These are phyloP conservation scores for Phoenicopterus ruber DNA, from an alignment of 2,113 vertebrate genomes.

Conservation along the genomic window DNA sequence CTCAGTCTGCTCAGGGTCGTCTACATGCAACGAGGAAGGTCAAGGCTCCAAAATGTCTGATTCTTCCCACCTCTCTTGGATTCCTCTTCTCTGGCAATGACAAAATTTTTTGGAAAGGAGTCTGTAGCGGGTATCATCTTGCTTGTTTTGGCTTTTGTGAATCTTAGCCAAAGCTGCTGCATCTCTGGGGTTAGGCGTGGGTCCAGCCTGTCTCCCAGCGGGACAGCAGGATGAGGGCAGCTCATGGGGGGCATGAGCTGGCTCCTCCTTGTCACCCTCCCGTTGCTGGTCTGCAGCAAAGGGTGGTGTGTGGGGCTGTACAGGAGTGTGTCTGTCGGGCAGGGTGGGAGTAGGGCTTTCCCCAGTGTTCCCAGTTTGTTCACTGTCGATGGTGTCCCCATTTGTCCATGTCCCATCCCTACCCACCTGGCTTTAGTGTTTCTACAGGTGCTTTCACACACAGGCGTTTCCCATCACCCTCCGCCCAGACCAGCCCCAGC, in stretches of 20 bases:
- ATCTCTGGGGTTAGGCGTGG: fast-evolving
- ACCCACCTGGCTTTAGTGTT: neutral
- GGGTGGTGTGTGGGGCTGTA: too few species aligned
- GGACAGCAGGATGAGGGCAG: neutral
- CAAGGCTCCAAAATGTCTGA: neutral
- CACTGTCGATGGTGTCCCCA: fast-evolving
- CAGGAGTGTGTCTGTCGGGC: neutral
- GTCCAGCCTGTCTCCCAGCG: neutral
- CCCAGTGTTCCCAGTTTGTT: neutral
- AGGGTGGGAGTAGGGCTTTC: neutral
- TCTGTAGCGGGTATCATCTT: neutral
- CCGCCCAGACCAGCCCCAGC: neutral
- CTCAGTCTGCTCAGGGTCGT: neutral
- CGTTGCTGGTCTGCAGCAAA: neutral
- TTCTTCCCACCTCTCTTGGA: neutral
- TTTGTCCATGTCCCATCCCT: neutral
- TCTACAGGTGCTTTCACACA: neutral
- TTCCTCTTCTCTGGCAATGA: neutral
- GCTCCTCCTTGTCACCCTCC: neutral
- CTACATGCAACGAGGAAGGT: neutral
- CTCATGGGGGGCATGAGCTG: too few species aligned
- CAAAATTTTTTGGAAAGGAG: too few species aligned
- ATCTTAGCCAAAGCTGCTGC: neutral
- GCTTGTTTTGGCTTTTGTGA: neutral
- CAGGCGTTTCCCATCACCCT: neutral